phyloP scores from a whole-genome alignment of 2,888 invertebrate species.

The Frankliniella fusca region DNA sequence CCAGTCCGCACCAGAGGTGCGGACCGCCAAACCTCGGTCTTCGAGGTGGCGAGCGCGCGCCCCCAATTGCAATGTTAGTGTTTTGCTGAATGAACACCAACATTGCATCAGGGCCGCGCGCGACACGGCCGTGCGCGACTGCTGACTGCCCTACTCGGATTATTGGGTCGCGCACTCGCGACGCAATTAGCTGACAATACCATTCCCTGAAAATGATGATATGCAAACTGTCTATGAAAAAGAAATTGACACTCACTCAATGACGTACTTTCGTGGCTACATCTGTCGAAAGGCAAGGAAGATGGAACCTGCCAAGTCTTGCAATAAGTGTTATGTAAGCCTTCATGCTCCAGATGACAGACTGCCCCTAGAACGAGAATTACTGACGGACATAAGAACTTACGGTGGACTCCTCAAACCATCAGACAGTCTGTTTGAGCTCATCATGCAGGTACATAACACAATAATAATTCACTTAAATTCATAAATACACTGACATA shows the following conservation, averaged over 20 bases:
- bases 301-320: not conserved
- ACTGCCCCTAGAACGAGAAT: not conserved
- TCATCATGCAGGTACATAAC: not conserved
- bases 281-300: not conserved
- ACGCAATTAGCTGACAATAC: too few relatives aligned
- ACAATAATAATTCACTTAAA: too few relatives aligned
- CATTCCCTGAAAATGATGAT: not conserved
- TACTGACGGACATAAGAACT: not conserved
- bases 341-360: not conserved
- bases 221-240: not conserved
- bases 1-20: too few relatives aligned
- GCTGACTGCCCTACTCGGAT: too few relatives aligned
- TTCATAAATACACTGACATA: not conserved
- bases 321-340: not conserved
- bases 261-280: too few relatives aligned
- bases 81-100: too few relatives aligned
- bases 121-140: too few relatives aligned
- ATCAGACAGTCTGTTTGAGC: not conserved
- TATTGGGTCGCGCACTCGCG: too few relatives aligned
- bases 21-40: too few relatives aligned
- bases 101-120: too few relatives aligned
- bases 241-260: not conserved
- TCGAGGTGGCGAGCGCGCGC: too few relatives aligned
- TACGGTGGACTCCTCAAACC: not conserved
- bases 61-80: too few relatives aligned